Evolutionary conservation across 2,888 invertebrate genomes (phyloP), one percentile per base, ranked within the genome.

Genomic region (Alentia gelatinosa): DNA sequence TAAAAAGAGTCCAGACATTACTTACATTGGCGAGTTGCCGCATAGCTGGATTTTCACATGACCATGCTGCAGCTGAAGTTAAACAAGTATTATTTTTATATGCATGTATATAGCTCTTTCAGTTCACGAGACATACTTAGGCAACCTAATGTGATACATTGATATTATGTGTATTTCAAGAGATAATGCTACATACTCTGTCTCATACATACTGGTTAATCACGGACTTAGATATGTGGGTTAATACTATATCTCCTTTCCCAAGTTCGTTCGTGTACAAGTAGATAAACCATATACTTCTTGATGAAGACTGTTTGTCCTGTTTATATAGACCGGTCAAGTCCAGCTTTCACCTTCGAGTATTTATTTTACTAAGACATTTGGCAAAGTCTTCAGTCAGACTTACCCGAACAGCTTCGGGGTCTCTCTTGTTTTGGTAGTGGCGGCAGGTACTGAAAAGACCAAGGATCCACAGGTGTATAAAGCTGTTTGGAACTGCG

Each of bases 1-100:
- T n/a, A n/a, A n/a, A n/a, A n/a, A n/a, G n/a, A n/a, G n/a, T n/a
- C n/a, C n/a, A n/a, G 7, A 56, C 19, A 56, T 63, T 19, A 89
- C 91, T 91, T 40, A 91, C 91, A 26, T 89, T 89, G 3, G 68
- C 89, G 9, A 91, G 84, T 33, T 91, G 91, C 33, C 91, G 19
- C 83, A 91, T 89, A 12, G 91, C 91, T 0, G 91, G 91, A 42
- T 91, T 91, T 39, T 50, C 74, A 47, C 89, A 89, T 19, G 83
- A 39, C 91, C 91, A 91, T 15, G 89, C 91, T 37, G 79, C 35
- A 9, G 84, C 91, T 91, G 79, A 89, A 74, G 63, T 56, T n/a
- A 56, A 75, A 75, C 56, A 56, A 3, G 23, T 56, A n/a, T 56
- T 56, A 56, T 56, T 56, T n/a, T n/a, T n/a, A n/a, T n/a, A n/a